phyloP scores from a whole-genome alignment of 2,113 vertebrate species.

The Vulpes lagopus region DNA sequence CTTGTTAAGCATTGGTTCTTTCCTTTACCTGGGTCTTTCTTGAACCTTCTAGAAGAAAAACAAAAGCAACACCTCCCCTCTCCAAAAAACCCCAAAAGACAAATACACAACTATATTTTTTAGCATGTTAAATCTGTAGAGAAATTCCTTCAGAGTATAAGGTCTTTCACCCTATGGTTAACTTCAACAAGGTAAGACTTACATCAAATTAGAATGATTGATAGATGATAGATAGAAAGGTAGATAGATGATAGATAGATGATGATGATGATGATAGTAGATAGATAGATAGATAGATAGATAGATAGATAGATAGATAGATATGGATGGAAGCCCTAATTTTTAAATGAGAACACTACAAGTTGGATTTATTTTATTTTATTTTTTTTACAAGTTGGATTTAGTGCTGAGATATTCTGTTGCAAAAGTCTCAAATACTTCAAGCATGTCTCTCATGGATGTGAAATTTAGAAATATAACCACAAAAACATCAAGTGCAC shows the following conservation, averaged over 20 bases:
- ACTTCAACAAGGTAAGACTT: background rate
- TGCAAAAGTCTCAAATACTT: background rate
- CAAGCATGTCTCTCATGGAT: background rate
- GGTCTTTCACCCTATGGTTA: background rate
- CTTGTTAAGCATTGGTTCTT: background rate
- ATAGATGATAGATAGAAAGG: background rate
- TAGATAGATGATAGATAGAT: too few species aligned
- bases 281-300: background rate
- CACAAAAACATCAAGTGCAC: background rate
- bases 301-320: background rate
- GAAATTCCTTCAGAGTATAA: background rate
- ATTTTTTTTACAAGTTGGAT: background rate
- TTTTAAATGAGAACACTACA: constrained; percentile 32
- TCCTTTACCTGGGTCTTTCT: constrained; percentile 28
- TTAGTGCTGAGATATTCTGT: background rate
- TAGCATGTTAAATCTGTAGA: background rate
- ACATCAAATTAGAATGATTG: background rate
- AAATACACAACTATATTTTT: background rate
- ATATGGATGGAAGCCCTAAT: background rate
- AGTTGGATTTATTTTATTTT: background rate
- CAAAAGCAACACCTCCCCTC: background rate
- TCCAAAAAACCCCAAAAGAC: background rate
- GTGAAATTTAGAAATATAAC: background rate
- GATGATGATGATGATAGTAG: too few species aligned
- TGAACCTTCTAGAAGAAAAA: constrained; percentile 17